These are phyloP conservation scores for Cardinalis cardinalis DNA, from an alignment of 2,113 vertebrate species.

Conservation along the genomic window DNA sequence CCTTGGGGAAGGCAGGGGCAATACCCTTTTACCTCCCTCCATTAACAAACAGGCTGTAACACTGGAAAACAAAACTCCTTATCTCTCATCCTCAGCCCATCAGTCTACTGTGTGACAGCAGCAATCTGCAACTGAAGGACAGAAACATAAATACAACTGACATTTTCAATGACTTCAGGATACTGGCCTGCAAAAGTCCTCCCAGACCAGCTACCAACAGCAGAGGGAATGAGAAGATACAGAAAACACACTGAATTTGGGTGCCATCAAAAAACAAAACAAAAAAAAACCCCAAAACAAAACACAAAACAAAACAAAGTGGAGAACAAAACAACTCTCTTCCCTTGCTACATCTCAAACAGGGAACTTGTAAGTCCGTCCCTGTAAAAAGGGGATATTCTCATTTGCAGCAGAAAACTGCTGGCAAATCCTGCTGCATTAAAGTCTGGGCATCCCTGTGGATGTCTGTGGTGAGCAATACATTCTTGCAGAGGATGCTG, in stretches of 20 bases:
- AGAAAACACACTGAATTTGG: not conserved
- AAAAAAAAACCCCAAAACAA: not conserved
- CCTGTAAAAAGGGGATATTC: not conserved
- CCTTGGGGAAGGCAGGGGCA: not conserved
- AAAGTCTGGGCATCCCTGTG: not conserved
- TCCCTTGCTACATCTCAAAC: not conserved
- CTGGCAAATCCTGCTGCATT: not conserved
- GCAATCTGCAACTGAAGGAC: slow-evolving; percentile 1
- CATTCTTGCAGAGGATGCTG: not conserved
- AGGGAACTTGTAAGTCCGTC: not conserved
- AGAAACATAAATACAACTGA: slow-evolving; percentile 10
- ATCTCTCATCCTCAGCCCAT: not conserved
- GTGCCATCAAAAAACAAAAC: not conserved
- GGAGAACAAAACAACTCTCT: not conserved
- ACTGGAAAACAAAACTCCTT: not conserved
- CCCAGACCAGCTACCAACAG: not conserved
- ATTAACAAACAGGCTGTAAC: not conserved
- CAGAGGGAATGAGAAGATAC: not conserved
- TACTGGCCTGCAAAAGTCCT: not conserved
- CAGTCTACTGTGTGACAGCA: not conserved
- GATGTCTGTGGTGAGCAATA: not conserved
- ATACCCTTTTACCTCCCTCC: not conserved
- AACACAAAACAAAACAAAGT: not conserved
- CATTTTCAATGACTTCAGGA: not conserved
- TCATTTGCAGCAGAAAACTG: not conserved